Evolutionary conservation across 37 sponge, comb jelly and placozoan genomes (phyloP), one percentile per base, ranked within the genome.

Genomic region (Cladorhizidae sp.): DNA sequence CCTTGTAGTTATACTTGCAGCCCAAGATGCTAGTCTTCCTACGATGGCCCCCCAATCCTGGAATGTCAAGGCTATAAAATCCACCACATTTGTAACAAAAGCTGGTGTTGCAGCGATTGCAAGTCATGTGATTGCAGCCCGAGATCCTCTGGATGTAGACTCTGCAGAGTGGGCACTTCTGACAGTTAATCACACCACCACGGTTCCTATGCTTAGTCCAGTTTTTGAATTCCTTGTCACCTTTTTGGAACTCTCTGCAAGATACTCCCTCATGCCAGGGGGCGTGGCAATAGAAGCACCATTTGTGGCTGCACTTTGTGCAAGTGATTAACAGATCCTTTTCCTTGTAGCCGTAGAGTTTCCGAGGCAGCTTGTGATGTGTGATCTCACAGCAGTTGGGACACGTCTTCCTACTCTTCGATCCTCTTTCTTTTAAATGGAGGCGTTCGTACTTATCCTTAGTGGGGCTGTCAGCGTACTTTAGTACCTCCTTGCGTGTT

Each of bases 61-160:
- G 67, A 11, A 78, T 40, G 0, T 70, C 74, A n/a, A n/a, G n/a
- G 23, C 56, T 22, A 63, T 74, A 78, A 20, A 57, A 64, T 11
- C 65, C 84, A 0, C 95, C 95, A 88, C 95, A 94, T 36, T 79
- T 65, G 68, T 94, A 94, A 85, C 95, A 94, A 75, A 90, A 94
- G 14, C 79, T 26, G 9, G 83, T 82, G 0, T 82, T 57, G 61
- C 95, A 94, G 28, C 75, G 72, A 82, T 43, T 85, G 76, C 95
- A 94, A 18, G 78, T 83, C 95, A 94, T 94, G 82, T 88, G 88
- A 41, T 87, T 64, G 56, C 95, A 94, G 15, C 95, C 95, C 23
- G 78, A 72, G 17, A 86, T 63, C 29, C 91, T 56, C 52, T 94
- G 89, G 45, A 94, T 94, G 55, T 84, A 83, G 33, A 94, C 84